Percentiles rank a stretch among this genome's conserved stretches.
Conservation (phyloP, 2,797 vertebrate genomes). For the Acipenser transmontanus region DNA sequence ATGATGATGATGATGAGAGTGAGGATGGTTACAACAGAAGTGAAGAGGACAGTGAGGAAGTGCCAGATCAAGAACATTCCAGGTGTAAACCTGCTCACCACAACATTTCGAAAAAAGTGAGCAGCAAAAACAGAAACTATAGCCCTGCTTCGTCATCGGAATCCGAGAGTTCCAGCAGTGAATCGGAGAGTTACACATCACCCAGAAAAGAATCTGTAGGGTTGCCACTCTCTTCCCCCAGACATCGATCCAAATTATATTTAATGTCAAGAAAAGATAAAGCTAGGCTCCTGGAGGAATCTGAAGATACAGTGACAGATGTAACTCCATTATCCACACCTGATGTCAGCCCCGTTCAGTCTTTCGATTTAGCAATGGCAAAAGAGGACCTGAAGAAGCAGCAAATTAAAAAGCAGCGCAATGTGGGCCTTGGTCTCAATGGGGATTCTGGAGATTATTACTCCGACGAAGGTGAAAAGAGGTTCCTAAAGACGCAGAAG, state of each 20-base stretch:
- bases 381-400: slow-evolving; percentile 45
- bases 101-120: slow-evolving; percentile 43
- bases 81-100: slow-evolving; percentile 48
- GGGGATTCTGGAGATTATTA: slow-evolving; percentile 41
- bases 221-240: slow-evolving; percentile 15
- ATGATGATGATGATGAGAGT: slow-evolving; percentile 43
- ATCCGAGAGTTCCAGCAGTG: slow-evolving; percentile 52
- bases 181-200: slow-evolving; percentile 46
- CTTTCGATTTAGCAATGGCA: slow-evolving; percentile 58
- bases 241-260: slow-evolving; percentile 1
- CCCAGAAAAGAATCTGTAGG: slow-evolving; percentile 6
- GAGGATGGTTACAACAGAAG: slow-evolving; percentile 41
- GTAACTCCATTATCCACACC: slow-evolving; percentile 83
- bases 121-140: slow-evolving; percentile 47
- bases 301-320: slow-evolving; percentile 78
- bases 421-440: slow-evolving; percentile 52
- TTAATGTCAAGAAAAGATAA: slow-evolving; percentile 32
- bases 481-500: slow-evolving; percentile 16
- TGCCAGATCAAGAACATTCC: slow-evolving; percentile 29
- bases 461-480: slow-evolving; percentile 21
- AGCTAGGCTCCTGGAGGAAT: slow-evolving; percentile 48
- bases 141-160: slow-evolving; percentile 51
- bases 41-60: slow-evolving; percentile 60
- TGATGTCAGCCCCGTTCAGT: slow-evolving; percentile 71
- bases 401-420: slow-evolving; percentile 57